Evolutionary conservation across 2,113 vertebrate species (phyloP).

Genomic region (Tichodroma muraria): DNA sequence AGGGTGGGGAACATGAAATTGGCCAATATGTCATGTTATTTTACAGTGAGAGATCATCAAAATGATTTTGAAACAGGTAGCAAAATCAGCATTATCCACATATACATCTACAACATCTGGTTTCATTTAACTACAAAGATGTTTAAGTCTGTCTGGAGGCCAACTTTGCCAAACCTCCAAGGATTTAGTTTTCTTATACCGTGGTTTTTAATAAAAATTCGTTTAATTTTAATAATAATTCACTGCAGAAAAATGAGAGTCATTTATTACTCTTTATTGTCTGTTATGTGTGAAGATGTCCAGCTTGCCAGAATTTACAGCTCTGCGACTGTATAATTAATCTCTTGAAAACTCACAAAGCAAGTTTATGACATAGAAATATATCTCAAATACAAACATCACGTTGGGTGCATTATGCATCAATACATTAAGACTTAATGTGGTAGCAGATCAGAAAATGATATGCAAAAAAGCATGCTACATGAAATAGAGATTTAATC

Average conservation of each 20-base stretch:
- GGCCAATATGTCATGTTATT: not conserved
- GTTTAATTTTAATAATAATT: not conserved
- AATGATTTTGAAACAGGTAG: not conserved
- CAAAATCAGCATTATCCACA: not conserved
- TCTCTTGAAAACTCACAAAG: not conserved
- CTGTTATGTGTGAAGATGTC: not conserved
- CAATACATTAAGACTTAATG: not conserved
- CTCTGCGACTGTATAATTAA: not conserved
- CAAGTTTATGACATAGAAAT: not conserved
- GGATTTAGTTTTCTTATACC: not conserved
- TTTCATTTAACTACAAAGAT: not conserved
- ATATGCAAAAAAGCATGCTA: not conserved
- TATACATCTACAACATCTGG: not conserved
- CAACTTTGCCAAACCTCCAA: not conserved
- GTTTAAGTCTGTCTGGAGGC: not conserved
- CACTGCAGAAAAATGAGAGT: not conserved
- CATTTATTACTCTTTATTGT: not conserved
- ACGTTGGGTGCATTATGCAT: not conserved
- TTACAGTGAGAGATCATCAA: not conserved
- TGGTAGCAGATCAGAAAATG: not conserved
- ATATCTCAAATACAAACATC: not conserved
- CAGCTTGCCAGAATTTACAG: conserved; percentile 7
- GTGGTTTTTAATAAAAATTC: not conserved
- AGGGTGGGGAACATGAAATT: not conserved
- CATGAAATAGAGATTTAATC: not conserved